Evolutionary conservation across 1,140 invertebrate genomes (phyloP).

Genomic region (Cyphomyrmex costatus): DNA sequence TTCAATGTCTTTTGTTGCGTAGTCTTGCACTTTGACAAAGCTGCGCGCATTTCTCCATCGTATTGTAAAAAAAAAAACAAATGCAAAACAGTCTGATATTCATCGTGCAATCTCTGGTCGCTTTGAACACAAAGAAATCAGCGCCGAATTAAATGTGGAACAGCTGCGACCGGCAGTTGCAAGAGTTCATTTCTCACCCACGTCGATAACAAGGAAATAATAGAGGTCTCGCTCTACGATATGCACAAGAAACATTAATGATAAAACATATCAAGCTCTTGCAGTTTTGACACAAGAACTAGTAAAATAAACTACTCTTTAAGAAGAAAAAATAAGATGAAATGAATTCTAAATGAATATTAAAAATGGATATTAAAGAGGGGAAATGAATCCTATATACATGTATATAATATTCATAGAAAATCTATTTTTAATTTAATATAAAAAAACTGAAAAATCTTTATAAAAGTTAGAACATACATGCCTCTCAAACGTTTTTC

Average conservation of each 20-base stretch:
- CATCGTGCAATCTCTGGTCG: slow-evolving; percentile 2
- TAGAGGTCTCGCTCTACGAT: background rate
- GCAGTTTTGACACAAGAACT: slow-evolving; percentile 4
- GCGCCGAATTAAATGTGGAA: slow-evolving; percentile 40
- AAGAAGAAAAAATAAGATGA: background rate
- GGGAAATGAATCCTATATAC: background rate
- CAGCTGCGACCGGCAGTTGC: slow-evolving; percentile 33
- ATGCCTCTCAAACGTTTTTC: background rate
- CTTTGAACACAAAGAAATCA: slow-evolving; percentile 46
- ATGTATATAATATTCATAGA: background rate
- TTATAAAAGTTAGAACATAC: background rate
- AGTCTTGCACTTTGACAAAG: background rate
- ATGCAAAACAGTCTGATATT: slow-evolving; percentile 31
- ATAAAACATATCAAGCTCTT: slow-evolving; percentile 19
- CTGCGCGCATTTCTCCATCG: background rate
- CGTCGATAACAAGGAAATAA: slow-evolving; percentile 46
- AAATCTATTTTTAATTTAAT: background rate
- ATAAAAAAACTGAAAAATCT: background rate
- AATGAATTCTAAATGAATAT: too few species aligned
- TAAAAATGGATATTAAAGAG: background rate
- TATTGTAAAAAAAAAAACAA: slow-evolving; percentile 48
- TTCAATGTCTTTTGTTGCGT: background rate
- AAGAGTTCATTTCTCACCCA: slow-evolving; percentile 38
- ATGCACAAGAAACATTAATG: slow-evolving; percentile 37
- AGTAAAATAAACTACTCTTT: background rate